Base-by-base conservation (phyloP, 2,888 invertebrate species). In the Cryptus armator region DNA sequence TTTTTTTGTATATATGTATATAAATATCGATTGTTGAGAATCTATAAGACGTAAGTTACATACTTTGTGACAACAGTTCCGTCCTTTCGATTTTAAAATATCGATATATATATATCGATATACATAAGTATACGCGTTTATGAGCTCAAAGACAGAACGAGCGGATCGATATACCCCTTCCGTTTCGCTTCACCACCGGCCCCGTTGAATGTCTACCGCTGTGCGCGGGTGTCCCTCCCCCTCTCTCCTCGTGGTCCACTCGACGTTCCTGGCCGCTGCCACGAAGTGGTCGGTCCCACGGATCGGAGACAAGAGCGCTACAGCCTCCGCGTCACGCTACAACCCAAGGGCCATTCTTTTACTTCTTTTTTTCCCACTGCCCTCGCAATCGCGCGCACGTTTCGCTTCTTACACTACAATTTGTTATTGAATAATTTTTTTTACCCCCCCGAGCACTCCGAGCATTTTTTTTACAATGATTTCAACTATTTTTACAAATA, bases 231-330 rank as follows among this genome's bases (percentile, higher is more conserved):
- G 59, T 24, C 59, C 51, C 51, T n/a, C 12, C 24, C 29, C 62
- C 37, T 46, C 46, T 68, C 70, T 78, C 70, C 44, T 64, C 44
- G 16, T 29, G 75, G 77, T 51, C 53, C 48, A 71, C 76, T 56
- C 71, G 64, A 59, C 71, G 76, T 68, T 76, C 82, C 76, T 70
- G 70, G 78, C 70, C 78, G 64, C 46, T 59, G 81, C 70, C 62
- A 76, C 81, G 59, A 59, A 29, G 59, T 29, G 59, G 24, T 7
- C 59, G 59, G 59, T 82, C 82, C 76, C 82, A 76, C 82, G 82
- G 82, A 56, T 59, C 59, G 59, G n/a, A 29, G 59, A 59, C 59
- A 59, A 29, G 59, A 59, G 5, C 37, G 37, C 37, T 29, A 29
- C 29, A 59, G 59, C 59, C 24, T 70, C 70, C 43, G 66, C 76